phyloP scores from a whole-genome alignment of 2,888 invertebrate species.

The Ormyrus labotus region DNA sequence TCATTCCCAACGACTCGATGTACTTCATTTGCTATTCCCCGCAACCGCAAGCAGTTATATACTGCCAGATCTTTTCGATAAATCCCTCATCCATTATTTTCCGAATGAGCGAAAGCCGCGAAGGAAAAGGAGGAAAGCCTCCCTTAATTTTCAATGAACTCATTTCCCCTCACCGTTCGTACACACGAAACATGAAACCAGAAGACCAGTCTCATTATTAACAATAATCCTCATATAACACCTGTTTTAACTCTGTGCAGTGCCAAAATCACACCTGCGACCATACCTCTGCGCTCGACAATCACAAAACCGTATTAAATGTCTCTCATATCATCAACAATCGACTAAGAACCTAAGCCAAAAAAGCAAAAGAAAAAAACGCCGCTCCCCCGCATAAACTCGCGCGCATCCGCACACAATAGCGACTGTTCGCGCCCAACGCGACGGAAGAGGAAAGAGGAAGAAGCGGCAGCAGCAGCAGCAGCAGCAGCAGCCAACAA shows the following conservation, averaged over 20 bases:
- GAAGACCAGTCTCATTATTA: conserved; percentile 24
- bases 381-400: not conserved
- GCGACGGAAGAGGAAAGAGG: conserved; percentile 7
- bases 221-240: conserved; percentile 51
- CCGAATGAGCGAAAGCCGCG: not conserved
- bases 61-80: not conserved
- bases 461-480: conserved; percentile 18
- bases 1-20: not conserved
- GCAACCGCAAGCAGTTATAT: too few relatives aligned
- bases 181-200: not conserved
- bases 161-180: conserved; percentile 6
- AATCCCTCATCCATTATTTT: conserved; percentile 17
- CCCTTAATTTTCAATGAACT: conserved; percentile 4
- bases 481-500: not conserved
- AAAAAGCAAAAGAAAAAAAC: conserved; percentile 8
- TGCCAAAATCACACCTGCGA: conserved; percentile 56
- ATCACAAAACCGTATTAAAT: conserved; percentile 50
- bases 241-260: conserved; percentile 55
- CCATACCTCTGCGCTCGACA: conserved; percentile 57
- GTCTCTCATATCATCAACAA: conserved; percentile 54
- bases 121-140: not conserved
- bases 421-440: not conserved
- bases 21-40: not conserved
- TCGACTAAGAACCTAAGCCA: conserved; percentile 19
- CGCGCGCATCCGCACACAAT: conserved; percentile 13